A percentile compares a stretch with the other conserved stretches of the same genome.
Evolutionary conservation across 2,888 invertebrate species (phyloP).

Genomic region (Noctua janthe): DNA sequence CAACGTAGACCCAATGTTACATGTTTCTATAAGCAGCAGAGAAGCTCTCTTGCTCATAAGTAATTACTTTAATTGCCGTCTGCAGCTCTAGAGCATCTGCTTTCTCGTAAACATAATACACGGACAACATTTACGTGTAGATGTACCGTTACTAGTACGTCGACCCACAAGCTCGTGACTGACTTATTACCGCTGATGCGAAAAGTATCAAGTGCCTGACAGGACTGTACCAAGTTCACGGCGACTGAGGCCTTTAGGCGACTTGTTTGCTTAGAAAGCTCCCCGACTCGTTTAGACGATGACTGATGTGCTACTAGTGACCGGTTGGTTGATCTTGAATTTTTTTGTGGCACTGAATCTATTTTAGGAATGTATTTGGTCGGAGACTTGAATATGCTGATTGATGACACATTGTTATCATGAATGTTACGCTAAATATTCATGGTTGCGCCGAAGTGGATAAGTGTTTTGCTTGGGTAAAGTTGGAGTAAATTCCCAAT

Average conservation of each 20-base stretch:
- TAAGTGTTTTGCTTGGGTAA: not conserved
- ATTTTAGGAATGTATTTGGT: not conserved
- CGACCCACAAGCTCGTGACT: constrained; percentile 78
- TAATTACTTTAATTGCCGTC: constrained; percentile 27
- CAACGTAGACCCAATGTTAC: not conserved
- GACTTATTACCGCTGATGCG: constrained; percentile 70
- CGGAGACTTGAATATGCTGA: not conserved
- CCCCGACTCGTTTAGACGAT: constrained; percentile 44
- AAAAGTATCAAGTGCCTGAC: constrained; percentile 62
- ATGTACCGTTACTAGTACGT: constrained; percentile 75
- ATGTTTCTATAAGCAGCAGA: not conserved
- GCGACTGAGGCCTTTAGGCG: constrained; percentile 55
- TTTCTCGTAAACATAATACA: constrained; percentile 52
- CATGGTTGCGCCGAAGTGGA: not conserved
- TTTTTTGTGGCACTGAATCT: constrained; percentile 2
- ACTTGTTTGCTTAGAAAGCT: constrained; percentile 54
- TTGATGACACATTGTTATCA: not conserved
- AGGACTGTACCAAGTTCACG: constrained; percentile 72
- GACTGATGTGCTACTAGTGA: constrained; percentile 3
- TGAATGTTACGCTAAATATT: not conserved
- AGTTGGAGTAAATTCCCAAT: not conserved
- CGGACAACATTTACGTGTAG: constrained; percentile 59
- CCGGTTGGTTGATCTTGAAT: constrained; percentile 56
- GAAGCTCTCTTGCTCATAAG: constrained; percentile 16
- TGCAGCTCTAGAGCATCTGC: constrained; percentile 28